Evolutionary conservation across 2,797 vertebrate species (phyloP).

Genomic region (Scomberomorus guttatus): DNA sequence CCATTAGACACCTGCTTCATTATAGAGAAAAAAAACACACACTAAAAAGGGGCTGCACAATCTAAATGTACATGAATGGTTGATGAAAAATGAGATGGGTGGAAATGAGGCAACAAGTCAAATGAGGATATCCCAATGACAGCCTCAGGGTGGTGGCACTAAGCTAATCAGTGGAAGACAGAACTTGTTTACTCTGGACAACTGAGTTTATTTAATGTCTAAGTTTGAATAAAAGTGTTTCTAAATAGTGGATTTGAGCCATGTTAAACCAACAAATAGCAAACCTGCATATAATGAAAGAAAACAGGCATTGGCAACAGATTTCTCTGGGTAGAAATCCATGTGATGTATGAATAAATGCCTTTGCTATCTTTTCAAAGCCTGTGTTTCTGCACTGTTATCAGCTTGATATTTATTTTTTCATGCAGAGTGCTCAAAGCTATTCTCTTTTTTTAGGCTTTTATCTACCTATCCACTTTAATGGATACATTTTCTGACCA

Average conservation of each 20-base stretch:
- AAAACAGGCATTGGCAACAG: not conserved
- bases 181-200: not conserved
- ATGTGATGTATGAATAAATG: not conserved
- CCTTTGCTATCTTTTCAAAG: not conserved
- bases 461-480: constrained; percentile 20
- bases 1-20: constrained; percentile 60
- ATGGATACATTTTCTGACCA: constrained; percentile 25
- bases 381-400: not conserved
- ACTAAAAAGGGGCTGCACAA: not conserved
- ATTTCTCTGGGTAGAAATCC: constrained; percentile 8
- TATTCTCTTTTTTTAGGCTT: not conserved
- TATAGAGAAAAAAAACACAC: constrained; percentile 4
- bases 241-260: not conserved
- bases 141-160: not conserved
- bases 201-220: not conserved
- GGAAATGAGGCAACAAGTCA: constrained; percentile 16
- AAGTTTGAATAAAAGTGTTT: not conserved
- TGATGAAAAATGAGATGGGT: constrained; percentile 27
- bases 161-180: not conserved
- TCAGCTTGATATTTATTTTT: not conserved
- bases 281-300: not conserved
- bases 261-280: not conserved
- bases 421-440: constrained; percentile 15
- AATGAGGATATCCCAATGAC: constrained; percentile 9
- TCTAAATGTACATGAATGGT: constrained; percentile 11